phyloP scores from a whole-genome alignment of 2,888 invertebrate genomes.

The Nowickia ferox region DNA sequence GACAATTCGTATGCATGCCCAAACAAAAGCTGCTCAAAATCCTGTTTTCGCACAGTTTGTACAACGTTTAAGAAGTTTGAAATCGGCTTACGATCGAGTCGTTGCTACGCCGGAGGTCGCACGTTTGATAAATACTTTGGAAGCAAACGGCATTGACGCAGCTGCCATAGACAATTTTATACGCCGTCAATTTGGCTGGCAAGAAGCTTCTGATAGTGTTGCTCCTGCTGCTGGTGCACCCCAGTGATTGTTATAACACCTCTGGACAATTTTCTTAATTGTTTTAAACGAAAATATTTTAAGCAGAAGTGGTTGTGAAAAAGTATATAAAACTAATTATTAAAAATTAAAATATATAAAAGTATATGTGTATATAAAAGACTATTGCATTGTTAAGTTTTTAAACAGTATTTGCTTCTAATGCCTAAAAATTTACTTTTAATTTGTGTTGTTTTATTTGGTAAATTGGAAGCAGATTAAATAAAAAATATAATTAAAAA shows the following conservation, averaged over 20 bases:
- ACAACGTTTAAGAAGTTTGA: conserved; percentile 74
- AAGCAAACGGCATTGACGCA: conserved; percentile 76
- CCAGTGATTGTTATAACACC: neutral
- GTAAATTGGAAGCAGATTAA: too few relatives aligned
- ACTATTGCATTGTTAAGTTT: too few relatives aligned
- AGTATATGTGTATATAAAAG: too few relatives aligned
- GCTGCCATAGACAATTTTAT: conserved; percentile 76
- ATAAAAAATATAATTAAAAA: too few relatives aligned
- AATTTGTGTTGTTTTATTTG: too few relatives aligned
- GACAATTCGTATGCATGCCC: conserved; percentile 75
- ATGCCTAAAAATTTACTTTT: too few relatives aligned
- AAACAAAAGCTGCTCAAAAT: conserved; percentile 75
- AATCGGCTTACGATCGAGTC: conserved; percentile 79
- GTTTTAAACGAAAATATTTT: neutral
- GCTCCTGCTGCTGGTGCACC: neutral
- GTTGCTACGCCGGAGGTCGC: conserved; percentile 74
- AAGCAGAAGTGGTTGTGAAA: neutral
- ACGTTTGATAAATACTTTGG: conserved; percentile 74
- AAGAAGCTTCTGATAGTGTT: neutral
- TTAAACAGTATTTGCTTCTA: too few relatives aligned
- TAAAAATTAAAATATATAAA: too few relatives aligned
- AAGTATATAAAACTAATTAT: neutral
- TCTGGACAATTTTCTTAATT: neutral
- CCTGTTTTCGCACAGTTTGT: conserved; percentile 78
- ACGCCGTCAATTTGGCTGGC: conserved; percentile 79